A percentile compares a stretch with the other conserved stretches of the same genome.
phyloP scores from a whole-genome alignment of 2,797 vertebrate genomes.

The Erethizon dorsatum region DNA sequence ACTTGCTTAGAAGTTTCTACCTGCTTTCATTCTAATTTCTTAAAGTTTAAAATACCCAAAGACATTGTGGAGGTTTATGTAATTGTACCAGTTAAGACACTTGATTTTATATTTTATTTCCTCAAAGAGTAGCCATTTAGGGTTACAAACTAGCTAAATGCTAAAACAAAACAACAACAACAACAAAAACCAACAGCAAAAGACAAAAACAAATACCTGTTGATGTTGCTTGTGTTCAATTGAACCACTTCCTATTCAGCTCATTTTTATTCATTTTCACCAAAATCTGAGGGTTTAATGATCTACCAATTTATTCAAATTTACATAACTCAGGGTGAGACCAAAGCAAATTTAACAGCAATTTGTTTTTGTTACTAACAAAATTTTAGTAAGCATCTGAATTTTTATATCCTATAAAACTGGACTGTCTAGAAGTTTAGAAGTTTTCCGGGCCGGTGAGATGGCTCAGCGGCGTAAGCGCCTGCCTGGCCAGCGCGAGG shows the following conservation, averaged over 20 bases:
- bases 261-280: slow-evolving; percentile 54
- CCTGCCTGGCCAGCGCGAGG: too few species aligned
- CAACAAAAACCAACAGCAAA: not conserved
- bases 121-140: not conserved
- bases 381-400: not conserved
- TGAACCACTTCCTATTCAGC: not conserved
- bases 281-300: slow-evolving; percentile 30
- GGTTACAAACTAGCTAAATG: not conserved
- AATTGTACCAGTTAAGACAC: slow-evolving; percentile 36
- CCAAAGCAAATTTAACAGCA: not conserved
- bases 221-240: not conserved
- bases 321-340: slow-evolving; percentile 9
- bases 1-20: slow-evolving; percentile 29
- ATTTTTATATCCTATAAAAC: not conserved
- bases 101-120: slow-evolving; percentile 67
- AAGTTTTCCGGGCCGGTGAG: not conserved
- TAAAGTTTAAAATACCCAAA: slow-evolving; percentile 25
- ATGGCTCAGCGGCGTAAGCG: too few species aligned
- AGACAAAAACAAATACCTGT: not conserved
- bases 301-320: not conserved
- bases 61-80: not conserved
- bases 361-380: slow-evolving; percentile 26
- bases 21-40: slow-evolving; percentile 30
- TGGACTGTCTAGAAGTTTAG: not conserved
- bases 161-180: not conserved